phyloP scores from a whole-genome alignment of 2,888 invertebrate genomes.

The Lagria hirta region DNA sequence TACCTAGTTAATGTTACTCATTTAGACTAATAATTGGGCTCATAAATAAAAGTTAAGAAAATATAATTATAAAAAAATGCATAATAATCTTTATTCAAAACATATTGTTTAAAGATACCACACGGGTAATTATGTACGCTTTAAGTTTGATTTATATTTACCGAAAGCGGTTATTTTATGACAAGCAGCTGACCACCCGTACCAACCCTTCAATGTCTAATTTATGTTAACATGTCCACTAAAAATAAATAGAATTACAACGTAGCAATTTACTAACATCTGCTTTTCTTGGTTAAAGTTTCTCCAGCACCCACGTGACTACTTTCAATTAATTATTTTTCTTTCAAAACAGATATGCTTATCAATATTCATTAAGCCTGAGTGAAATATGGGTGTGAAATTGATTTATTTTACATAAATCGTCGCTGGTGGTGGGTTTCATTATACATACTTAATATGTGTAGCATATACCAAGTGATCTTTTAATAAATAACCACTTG shows the following conservation, averaged over 20 bases:
- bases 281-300: slow-evolving; percentile 13
- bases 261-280: slow-evolving; percentile 23
- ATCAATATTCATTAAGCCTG: slow-evolving; percentile 24
- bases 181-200: slow-evolving; percentile 32
- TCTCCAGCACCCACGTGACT: background rate
- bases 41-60: too few species aligned
- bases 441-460: too few species aligned
- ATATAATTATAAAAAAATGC: too few species aligned
- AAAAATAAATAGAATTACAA: slow-evolving; percentile 19
- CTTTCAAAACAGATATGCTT: background rate
- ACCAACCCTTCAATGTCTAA: slow-evolving; percentile 32
- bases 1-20: too few species aligned
- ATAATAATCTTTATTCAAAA: too few species aligned
- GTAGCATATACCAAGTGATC: too few species aligned
- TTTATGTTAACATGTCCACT: slow-evolving; percentile 26
- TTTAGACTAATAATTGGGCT: too few species aligned
- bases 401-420: slow-evolving; percentile 19
- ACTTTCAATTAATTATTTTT: slow-evolving; percentile 11
- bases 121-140: too few species aligned
- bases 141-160: too few species aligned
- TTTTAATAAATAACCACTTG: too few species aligned
- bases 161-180: slow-evolving; percentile 23
- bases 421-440: slow-evolving; percentile 18
- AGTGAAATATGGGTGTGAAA: slow-evolving; percentile 21
- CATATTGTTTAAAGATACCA: too few species aligned